Base-by-base conservation (phyloP, 2,113 vertebrate species). In the Petrocephalus microphthalmus region DNA sequence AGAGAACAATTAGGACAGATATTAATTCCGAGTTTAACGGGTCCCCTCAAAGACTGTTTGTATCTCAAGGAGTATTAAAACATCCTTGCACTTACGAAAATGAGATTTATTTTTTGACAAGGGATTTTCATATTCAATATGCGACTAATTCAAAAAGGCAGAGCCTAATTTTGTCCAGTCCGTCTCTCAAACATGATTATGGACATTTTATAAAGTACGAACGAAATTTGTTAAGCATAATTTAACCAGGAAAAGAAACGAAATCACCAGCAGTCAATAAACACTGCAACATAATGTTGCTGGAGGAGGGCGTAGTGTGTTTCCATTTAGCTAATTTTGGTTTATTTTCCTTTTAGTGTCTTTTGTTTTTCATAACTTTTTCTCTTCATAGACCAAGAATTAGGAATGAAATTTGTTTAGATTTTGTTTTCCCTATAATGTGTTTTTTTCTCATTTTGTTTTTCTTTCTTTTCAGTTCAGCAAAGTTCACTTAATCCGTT, bases 401-500 rank as follows among this genome's bases (percentile, higher is more conserved):
- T 52, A 54, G 7, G 7, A 85, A 8, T n/a, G 42, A 33, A 78
- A 78, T 51, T 54, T 81, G n/a, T 19, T 51, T 33, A 19, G 84
- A 47, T 42, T 42, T 52, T n/a, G 7, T 25, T 84, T 85, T 85
- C 52, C 25, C 5, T 29, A 54, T 84, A 51, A n/a, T 51, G 5
- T 82, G n/a, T 37, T 85, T 53, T 85, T 85, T 85, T 56, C 52
- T 85, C 52, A 7, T 49, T 22, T n/a, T 83, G 22, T 37, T 85
- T 29, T 54, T 85, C 52, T 81, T 42, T 81, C 25, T n/a, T n/a
- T 22, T 83, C 20, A 53, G 51, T 85, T 54, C 15, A 85, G 49
- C 49, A 85, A 85, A 85, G 84, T 85, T 54, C 84, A 85, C 49
- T 42, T 88, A 37, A 88, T 82, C 52, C 13, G 11, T 54, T 88